Evolutionary conservation across 2,797 vertebrate species (phyloP), one percentile per base, ranked within the genome.

Genomic region (Cephalopachus bancanus): DNA sequence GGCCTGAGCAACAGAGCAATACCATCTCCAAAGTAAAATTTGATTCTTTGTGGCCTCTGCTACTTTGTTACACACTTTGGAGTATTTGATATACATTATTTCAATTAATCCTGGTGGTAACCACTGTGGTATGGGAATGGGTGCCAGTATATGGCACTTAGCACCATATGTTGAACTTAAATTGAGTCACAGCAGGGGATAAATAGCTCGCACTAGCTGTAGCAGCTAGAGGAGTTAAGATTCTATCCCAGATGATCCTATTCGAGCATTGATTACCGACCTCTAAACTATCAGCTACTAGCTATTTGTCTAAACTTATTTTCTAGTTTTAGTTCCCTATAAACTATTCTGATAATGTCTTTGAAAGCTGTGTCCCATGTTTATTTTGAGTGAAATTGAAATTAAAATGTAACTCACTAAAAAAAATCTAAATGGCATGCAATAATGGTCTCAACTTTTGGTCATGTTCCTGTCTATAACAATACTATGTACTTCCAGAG

Each of bases 371-470:
- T 53, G 12, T 78, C 22, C 62, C 49, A 1, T 83, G 22, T 89
- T 33, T 74, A 28, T 81, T 33, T 92, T 69, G 14, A 85, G 37
- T 71, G 30, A 4, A 75, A 75, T 76, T 60, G 11, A 88, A 88
- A 17, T 64, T 65, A 74, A 57, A 26, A 55, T 37, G 37, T 37
- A 37, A 37, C 37, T 37, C 37, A 37, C 37, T 37, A 37, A 37
- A 37, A 37, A 37, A 37, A 37, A 37, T 37, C 30, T 90, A 74
- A 65, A 44, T 83, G 24, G 26, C 17, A 7, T 44, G 16, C 37
- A 72, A 49, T 83, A 26, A 83, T 51, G 26, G 57, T 72, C n/a
- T 84, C 62, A 59, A 79, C n/a, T 94, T 90, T 76, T 59, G 86
- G 28, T 74, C 20, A 53, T 57, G 24, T 65, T 44, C 55, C 37